Conservation (phyloP, 2,888 invertebrate genomes). For the Crematogaster levior region DNA sequence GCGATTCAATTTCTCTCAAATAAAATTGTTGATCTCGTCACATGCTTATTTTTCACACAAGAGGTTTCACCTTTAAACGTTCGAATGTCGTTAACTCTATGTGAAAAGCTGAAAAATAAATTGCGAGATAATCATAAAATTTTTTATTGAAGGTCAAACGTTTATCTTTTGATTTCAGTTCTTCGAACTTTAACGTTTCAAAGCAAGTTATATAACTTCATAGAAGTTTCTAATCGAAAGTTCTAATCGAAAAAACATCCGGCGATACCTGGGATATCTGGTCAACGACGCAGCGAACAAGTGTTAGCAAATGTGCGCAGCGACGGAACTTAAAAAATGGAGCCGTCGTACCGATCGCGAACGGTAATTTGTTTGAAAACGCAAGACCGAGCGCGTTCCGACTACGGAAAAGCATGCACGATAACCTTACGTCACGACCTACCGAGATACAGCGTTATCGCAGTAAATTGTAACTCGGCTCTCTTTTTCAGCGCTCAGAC, state of each 20-base stretch:
- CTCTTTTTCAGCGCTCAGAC: conserved; percentile 29
- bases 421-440: conserved; percentile 69
- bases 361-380: conserved; percentile 48
- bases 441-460: conserved; percentile 61
- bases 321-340: conserved; percentile 30
- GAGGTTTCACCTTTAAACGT: neutral
- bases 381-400: conserved; percentile 39
- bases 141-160: neutral
- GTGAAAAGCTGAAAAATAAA: neutral
- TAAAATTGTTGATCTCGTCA: neutral
- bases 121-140: conserved; percentile 3
- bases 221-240: neutral
- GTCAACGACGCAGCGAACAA: neutral
- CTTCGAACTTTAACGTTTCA: conserved; percentile 29
- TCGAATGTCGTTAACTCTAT: neutral
- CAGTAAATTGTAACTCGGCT: conserved; percentile 56
- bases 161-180: neutral
- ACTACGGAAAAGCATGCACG: conserved; percentile 59
- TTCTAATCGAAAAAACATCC: neutral
- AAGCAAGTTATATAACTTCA: conserved; percentile 25
- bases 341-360: conserved; percentile 8
- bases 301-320: conserved; percentile 15
- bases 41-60: neutral
- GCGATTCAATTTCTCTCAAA: neutral
- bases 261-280: neutral